Evolutionary conservation across 2,113 vertebrate genomes (phyloP), one percentile per base, ranked within the genome.

Genomic region (Clinocottus analis): DNA sequence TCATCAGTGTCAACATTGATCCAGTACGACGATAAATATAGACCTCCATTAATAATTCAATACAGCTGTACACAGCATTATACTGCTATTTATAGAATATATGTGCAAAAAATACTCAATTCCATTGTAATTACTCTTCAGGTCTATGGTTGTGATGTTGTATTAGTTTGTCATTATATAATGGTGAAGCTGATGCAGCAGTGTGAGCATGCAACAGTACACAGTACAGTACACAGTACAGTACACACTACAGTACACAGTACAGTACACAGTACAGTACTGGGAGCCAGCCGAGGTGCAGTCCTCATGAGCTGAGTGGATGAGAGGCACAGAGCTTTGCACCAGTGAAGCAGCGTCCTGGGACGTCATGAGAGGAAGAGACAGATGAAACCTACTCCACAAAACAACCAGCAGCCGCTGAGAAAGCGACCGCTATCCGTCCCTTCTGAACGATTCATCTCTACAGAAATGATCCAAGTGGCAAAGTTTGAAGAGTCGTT

Each of bases 341-440:
- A n/a, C n/a, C 33, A 33, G 33, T 5, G 33, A 5, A 33, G 33
- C 53, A 62, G 71, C 43, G 51, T 72, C 66, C 39, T 2, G 55
- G 75, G 73, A 53, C 64, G 59, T 23, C 10, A 51, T 77, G 45
- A 66, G 21, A n/a, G 66, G 21, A 4, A 60, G 39, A n/a, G 62
- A 45, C n/a, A n/a, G n/a, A n/a, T n/a, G n/a, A n/a, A n/a, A n/a
- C n/a, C n/a, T n/a, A n/a, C n/a, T n/a, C n/a, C n/a, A n/a, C n/a
- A n/a, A 31, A 31, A 31, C 29, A 31, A 31, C 29, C 29, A 31
- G 29, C n/a, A n/a, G n/a, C n/a, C n/a, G n/a, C n/a, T n/a, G n/a
- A n/a, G n/a, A n/a, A n/a, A n/a, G n/a, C 29, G n/a, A 53, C 49
- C 3, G 10, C n/a, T 25, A 13, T 25, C 51, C 1, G 8, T 1